Evolutionary conservation across 2,797 vertebrate species (phyloP), one percentile per base, ranked within the genome.

Genomic region (Lacerta viridis): DNA sequence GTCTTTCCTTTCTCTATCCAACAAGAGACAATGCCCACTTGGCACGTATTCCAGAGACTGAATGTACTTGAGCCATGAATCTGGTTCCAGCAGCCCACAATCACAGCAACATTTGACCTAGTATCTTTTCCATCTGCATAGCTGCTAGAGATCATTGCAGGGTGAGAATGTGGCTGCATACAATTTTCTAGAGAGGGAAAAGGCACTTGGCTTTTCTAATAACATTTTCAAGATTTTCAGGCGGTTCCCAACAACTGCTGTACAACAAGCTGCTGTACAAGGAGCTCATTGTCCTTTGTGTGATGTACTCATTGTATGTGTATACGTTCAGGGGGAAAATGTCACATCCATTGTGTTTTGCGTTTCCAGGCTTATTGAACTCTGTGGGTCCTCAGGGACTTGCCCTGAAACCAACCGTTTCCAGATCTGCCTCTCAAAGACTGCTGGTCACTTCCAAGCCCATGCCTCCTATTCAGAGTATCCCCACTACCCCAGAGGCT

Each of bases 401-500:
- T 81, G 85, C 64, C 6, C 87, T 93, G 78, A 92, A 93, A 86
- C 91, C 94, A 15, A 59, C 80, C 41, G 23, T 95, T 2, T 93
- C 92, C 11, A 86, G 29, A 0, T 76, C 87, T 5, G 55, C 93
- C 74, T 93, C 92, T 1, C 96, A 96, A 90, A 95, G 93, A 72
- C 59, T 95, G 36, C 89, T 95, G 72, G 79, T 74, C 20, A 77
- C 33, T 6, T 91, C 93, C 66, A 92, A 93, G 75, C 94, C 92
- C 0, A 69, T 95, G 88, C 93, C 95, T 3, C 94, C 94, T 59
- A 97, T 96, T 80, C 95, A 88, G 80, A 95, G 94, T n/a, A 94
- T 88, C 7, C 92, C 93, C 0, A 83, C 93, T 25, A 91, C 88
- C 29, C 92, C 92, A 0, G 92, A 96, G 64, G 4, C 41, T 2